Conservation (phyloP, 1,140 invertebrate genomes). For the Conus betulinus region DNA sequence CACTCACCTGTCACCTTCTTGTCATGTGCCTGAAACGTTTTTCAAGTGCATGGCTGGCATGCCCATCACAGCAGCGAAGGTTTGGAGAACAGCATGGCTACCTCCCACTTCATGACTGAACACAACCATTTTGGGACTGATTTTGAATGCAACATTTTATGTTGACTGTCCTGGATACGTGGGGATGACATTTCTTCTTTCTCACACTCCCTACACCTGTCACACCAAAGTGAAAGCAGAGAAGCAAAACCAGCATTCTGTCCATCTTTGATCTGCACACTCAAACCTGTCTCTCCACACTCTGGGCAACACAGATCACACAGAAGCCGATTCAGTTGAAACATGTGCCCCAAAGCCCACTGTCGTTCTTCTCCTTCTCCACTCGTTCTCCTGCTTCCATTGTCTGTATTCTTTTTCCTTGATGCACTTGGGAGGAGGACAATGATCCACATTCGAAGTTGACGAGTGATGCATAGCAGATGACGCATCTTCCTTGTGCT, state of each 20-base stretch:
- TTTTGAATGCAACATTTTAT: neutral
- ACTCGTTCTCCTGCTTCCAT: neutral
- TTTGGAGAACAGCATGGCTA: neutral
- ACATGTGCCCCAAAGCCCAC: neutral
- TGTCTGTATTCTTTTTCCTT: neutral
- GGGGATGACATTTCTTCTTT: too few species aligned
- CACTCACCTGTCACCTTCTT: too few species aligned
- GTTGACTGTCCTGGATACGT: too few species aligned
- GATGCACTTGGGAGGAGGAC: neutral
- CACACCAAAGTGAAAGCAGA: neutral
- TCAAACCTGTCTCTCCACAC: neutral
- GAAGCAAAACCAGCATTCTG: neutral
- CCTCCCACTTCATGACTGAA: neutral
- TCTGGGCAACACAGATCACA: neutral
- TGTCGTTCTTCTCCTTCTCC: neutral
- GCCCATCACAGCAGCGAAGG: neutral
- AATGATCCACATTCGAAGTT: too few species aligned
- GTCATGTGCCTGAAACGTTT: too few species aligned
- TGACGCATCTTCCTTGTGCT: too few species aligned
- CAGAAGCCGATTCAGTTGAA: neutral
- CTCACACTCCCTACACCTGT: too few species aligned
- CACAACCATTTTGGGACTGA: neutral
- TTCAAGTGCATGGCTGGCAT: neutral
- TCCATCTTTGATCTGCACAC: neutral
- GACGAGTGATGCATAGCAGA: too few species aligned